phyloP scores from a whole-genome alignment of 1,140 invertebrate genomes.

The Nephotettix cincticeps region DNA sequence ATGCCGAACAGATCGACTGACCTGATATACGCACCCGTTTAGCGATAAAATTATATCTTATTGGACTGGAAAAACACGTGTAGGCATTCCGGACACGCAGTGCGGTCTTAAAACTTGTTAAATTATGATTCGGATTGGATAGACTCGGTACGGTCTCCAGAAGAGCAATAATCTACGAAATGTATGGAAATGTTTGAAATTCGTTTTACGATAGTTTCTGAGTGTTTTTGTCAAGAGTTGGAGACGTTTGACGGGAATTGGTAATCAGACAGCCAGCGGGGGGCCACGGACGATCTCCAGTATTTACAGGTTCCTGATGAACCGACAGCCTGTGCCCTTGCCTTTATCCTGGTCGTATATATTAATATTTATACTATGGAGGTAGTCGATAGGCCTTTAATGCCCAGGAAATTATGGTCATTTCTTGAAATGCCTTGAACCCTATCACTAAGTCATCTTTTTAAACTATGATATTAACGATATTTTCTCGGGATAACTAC shows the following conservation, averaged over 20 bases:
- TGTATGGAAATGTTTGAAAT: conserved; percentile 27
- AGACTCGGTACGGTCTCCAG: conserved; percentile 6
- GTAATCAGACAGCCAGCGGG: conserved; percentile 10
- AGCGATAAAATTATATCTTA: conserved; percentile 28
- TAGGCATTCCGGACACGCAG: conserved; percentile 12
- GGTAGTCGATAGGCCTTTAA: no score
- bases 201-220: conserved; percentile 24
- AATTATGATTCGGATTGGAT: conserved; percentile 20
- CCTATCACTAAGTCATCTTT: no score
- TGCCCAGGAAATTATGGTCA: no score
- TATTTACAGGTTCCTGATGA: conserved; percentile 7
- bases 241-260: conserved; percentile 24
- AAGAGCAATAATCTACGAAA: conserved; percentile 20
- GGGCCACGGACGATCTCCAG: conserved; percentile 14
- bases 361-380: no score
- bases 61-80: conserved; percentile 13
- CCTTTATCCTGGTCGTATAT: no score
- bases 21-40: conserved; percentile 16
- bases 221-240: conserved; percentile 12
- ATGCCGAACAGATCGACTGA: conserved; percentile 7
- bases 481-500: no score
- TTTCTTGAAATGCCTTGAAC: no score
- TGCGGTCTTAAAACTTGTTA: conserved; percentile 16
- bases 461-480: no score
- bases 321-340: not conserved